phyloP scores from a whole-genome alignment of 2,888 invertebrate species.

The Phyllotreta striolata region DNA sequence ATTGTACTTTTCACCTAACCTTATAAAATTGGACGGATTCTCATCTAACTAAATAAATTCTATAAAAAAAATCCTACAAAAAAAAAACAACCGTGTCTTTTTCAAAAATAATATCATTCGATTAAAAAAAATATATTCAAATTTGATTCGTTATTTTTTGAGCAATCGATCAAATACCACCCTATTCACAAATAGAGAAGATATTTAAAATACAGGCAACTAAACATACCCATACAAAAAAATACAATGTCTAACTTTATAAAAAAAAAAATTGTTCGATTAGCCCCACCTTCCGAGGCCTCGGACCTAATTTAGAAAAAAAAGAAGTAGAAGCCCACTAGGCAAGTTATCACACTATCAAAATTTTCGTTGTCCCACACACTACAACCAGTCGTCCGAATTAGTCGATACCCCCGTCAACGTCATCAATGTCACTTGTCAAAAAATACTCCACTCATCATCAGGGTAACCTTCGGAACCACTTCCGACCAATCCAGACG shows the following conservation, averaged over 20 bases:
- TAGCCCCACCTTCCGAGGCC: not conserved
- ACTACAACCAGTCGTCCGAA: not conserved
- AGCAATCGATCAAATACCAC: too few species aligned
- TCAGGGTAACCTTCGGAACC: not conserved
- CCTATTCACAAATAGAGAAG: too few species aligned
- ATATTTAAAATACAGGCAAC: too few species aligned
- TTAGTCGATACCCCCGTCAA: too few species aligned
- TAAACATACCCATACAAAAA: too few species aligned
- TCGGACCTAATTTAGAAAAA: not conserved
- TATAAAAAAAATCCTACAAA: too few species aligned
- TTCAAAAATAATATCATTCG: slow-evolving; percentile 12
- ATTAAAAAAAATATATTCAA: not conserved
- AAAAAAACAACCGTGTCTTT: slow-evolving; percentile 2
- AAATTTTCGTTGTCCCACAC: slow-evolving; percentile 4
- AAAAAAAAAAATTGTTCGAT: not conserved
- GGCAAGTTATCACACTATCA: slow-evolving; percentile 18
- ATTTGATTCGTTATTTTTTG: too few species aligned
- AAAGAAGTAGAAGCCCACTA: slow-evolving; percentile 2
- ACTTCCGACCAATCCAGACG: slow-evolving; percentile 17
- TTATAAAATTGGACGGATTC: too few species aligned
- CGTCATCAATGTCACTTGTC: slow-evolving; percentile 2
- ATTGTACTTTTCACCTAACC: too few species aligned
- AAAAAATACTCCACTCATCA: too few species aligned
- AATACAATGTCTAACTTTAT: not conserved
- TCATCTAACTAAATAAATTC: too few species aligned